Evolutionary conservation across 92 coral and sea anemone genomes (phyloP).

Genomic region (Nematostella vectensis): DNA sequence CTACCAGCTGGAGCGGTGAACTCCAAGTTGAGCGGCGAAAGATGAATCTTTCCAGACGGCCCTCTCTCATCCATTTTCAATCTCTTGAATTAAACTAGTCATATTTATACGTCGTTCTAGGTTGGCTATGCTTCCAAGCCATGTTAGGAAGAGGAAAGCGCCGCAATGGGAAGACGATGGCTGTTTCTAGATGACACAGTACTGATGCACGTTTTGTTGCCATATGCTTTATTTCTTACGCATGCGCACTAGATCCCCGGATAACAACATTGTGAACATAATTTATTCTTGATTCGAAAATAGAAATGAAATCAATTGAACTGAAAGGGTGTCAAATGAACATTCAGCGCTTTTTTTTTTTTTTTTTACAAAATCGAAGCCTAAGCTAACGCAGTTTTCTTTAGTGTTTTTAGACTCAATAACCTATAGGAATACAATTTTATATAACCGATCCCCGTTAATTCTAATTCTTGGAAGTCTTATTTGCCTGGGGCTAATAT

Average conservation of each 20-base stretch:
- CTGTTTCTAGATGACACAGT: too few species aligned
- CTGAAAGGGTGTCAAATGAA: too few species aligned
- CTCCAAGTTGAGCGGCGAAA: constrained; percentile 16
- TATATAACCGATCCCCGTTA: too few species aligned
- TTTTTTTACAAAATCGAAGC: too few species aligned
- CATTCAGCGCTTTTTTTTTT: too few species aligned
- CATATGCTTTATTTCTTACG: background rate
- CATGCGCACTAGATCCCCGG: background rate
- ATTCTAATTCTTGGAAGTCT: too few species aligned
- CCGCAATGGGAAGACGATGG: background rate
- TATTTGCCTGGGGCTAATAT: too few species aligned
- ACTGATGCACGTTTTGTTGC: background rate
- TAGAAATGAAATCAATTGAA: too few species aligned
- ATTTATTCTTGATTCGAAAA: too few species aligned
- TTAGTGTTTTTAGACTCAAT: too few species aligned
- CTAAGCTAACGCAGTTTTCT: too few species aligned
- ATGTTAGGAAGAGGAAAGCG: background rate
- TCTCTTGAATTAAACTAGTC: constrained; percentile 13
- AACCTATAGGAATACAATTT: too few species aligned
- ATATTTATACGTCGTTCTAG: constrained; percentile 4
- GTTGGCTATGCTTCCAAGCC: background rate
- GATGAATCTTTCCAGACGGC: constrained; percentile 7
- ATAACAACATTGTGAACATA: background rate
- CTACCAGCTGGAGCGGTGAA: constrained; percentile 22
- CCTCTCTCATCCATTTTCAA: constrained; percentile 20